Evolutionary conservation across 1,140 invertebrate species (phyloP), one percentile per base, ranked within the genome.

Genomic region (Dolichoris vasculosae): DNA sequence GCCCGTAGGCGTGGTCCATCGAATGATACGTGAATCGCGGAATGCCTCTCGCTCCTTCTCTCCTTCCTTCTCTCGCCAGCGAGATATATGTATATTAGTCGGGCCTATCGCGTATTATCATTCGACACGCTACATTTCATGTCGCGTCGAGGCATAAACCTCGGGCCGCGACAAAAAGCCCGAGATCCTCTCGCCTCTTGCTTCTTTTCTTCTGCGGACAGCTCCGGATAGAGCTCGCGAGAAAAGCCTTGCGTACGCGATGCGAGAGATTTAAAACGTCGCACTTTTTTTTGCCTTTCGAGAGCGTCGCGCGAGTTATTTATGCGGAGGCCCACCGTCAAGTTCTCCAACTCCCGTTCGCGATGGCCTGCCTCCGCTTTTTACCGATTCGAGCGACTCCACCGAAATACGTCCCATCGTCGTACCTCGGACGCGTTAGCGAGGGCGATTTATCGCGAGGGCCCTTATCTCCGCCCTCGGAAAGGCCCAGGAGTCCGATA

Each of bases 81-180:
- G 26, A 55, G 48, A 80, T 73, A 32, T 48, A 48, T 78, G 82
- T 83, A 83, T 83, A 83, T 77, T 77, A 73, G 77, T 32, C 48
- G 0, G 43, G 0, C 63, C 82, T 79, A 82, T 84, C 55, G 79
- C 55, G 77, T 64, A 82, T 85, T 80, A 79, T 85, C 83, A 59
- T 80, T 79, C 83, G 83, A 85, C 83, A 80, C 77, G 77, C 83
- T 46, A 63, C 71, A 85, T 80, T 63, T 85, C 67, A 85, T 63
- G 51, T 46, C 63, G 77, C 15, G 35, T 13, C n/a, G 46, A 46
- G 26, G 48, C 64, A 73, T 80, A 84, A 84, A 84, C 75, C 82
- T 77, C 82, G n/a, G 40, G 8, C 38, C 40, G 40, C 43, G 51
- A 63, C 69, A 40, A 83, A 83, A 76, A 75, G 55, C 38, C 40